A percentile compares a stretch with the other conserved stretches of the same genome.
These are phyloP conservation scores for Parasteatoda tepidariorum DNA, from an alignment of 1,140 invertebrate species.

Conservation along the genomic window DNA sequence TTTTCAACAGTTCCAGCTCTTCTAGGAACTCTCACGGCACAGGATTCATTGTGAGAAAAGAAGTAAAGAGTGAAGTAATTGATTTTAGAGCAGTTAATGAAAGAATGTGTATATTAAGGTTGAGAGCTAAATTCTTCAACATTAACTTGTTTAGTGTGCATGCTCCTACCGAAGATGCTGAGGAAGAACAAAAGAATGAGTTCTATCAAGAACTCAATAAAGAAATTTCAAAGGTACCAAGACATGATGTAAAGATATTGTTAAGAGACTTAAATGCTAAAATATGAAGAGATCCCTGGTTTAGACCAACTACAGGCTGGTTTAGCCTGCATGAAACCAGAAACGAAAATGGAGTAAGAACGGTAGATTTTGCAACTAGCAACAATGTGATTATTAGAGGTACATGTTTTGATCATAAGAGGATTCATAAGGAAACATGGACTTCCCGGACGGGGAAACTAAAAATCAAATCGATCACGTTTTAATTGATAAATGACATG, in stretches of 20 bases:
- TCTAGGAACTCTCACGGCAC: no score
- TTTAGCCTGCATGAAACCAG: conserved; percentile 8
- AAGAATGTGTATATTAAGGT: no score
- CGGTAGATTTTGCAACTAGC: conserved; percentile 1
- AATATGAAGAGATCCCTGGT: no score
- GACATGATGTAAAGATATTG: no score
- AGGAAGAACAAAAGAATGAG: background rate
- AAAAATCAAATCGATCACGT: conserved; percentile 13
- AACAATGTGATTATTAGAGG: background rate
- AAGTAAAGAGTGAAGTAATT: background rate
- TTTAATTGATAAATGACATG: conserved; percentile 21
- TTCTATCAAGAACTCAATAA: no score
- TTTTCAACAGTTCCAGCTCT: no score
- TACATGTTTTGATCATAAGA: background rate
- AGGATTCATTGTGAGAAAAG: no score
- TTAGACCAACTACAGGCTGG: no score
- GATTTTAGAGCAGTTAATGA: background rate
- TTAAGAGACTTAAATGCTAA: no score
- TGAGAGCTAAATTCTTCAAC: no score
- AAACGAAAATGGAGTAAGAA: conserved; percentile 6
- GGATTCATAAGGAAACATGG: background rate
- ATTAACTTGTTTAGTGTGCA: no score
- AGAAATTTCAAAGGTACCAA: no score
- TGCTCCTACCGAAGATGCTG: background rate
- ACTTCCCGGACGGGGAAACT: background rate